Conservation (phyloP, 2,113 vertebrate species). For the Catharus minimus region DNA sequence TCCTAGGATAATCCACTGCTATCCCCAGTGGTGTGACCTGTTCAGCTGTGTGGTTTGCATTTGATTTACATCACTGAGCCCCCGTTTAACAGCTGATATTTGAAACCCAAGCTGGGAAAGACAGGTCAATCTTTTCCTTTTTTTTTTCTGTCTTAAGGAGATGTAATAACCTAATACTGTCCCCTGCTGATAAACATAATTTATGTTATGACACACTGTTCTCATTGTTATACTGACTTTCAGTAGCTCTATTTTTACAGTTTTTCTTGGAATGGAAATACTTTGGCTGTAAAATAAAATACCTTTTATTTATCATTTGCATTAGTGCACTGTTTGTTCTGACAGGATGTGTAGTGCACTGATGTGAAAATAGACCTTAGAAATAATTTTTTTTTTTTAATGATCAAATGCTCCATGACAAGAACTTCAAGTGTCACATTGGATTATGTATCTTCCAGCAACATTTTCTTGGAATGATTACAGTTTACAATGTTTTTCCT, state of each 20-base stretch:
- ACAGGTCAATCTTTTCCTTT: neutral
- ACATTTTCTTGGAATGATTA: neutral
- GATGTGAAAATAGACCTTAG: neutral
- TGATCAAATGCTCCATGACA: neutral
- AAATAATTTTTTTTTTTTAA: neutral
- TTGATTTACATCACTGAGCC: neutral
- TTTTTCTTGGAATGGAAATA: neutral
- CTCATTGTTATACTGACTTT: neutral
- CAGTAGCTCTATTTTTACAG: neutral
- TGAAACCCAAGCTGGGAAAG: neutral
- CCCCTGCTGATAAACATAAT: neutral
- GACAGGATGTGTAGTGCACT: neutral
- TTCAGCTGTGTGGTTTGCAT: neutral
- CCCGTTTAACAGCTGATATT: neutral
- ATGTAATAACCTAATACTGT: neutral
- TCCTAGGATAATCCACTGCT: neutral
- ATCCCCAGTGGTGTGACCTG: neutral
- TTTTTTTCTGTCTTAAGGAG: neutral
- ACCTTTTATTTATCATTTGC: neutral
- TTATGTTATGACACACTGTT: neutral
- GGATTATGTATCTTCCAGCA: neutral
- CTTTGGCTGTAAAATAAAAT: neutral
- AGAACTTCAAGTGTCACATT: neutral
- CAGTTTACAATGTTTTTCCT: neutral
- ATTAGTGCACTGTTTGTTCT: neutral